These are phyloP conservation scores for Acanthosoma haemorrhoidale DNA, from an alignment of 2,888 invertebrate genomes.

Conservation along the genomic window DNA sequence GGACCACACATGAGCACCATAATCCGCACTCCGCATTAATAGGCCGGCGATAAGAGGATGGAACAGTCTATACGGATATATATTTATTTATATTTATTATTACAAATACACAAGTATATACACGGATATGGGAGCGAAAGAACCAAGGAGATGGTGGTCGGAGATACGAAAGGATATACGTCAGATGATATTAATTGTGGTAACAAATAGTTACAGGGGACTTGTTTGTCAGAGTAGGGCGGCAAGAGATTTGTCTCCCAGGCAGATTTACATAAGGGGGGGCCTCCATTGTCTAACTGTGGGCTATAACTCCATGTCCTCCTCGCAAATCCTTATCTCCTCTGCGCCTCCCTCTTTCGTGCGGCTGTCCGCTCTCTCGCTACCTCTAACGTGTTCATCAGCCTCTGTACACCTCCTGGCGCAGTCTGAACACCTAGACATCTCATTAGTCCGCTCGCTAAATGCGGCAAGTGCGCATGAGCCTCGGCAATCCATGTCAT, in stretches of 20 bases:
- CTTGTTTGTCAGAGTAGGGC: not conserved
- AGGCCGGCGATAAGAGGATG: not conserved
- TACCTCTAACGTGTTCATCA: slow-evolving; percentile 12
- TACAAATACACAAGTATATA: not conserved
- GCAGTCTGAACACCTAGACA: too few relatives aligned
- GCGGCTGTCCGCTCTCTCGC: too few relatives aligned
- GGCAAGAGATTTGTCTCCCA: not conserved
- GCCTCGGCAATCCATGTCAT: too few relatives aligned
- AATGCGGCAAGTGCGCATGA: too few relatives aligned
- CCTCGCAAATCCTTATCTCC: not conserved
- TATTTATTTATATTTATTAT: too few relatives aligned
- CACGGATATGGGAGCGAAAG: not conserved
- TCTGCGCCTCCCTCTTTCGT: too few relatives aligned
- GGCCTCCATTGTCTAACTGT: not conserved
- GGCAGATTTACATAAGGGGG: not conserved
- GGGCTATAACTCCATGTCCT: not conserved
- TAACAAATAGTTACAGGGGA: slow-evolving; percentile 14
- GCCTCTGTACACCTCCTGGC: not conserved
- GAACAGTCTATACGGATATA: not conserved
- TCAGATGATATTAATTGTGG: not conserved
- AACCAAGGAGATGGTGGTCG: not conserved
- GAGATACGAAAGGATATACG: slow-evolving; percentile 1
- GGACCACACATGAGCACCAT: not conserved
- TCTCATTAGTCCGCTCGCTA: too few relatives aligned
- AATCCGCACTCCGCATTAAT: not conserved